Base-by-base conservation (phyloP, 2,797 vertebrate species). In the Galagoides demidoff region DNA sequence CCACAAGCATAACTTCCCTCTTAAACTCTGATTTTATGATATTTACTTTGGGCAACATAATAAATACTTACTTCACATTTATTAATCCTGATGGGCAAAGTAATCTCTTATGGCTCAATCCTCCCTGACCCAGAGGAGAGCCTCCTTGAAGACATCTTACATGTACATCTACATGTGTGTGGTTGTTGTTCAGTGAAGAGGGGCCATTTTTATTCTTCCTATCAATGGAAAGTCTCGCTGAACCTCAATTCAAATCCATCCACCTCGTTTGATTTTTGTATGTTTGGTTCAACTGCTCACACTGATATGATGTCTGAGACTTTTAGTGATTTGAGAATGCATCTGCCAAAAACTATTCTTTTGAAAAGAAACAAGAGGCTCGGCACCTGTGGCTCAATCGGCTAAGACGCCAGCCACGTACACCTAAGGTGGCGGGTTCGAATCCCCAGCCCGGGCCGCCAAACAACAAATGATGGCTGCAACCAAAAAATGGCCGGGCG, bases 11-110 rank as follows among this genome's bases (percentile, higher is more conserved):
- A 87, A 76, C 39, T 95, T 96, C 71, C 17, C 78, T 45, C 73
- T 91, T 92, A 89, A 95, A 92, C 81, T 92, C 85, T 97, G 64
- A 92, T 92, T 98, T 96, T 97, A 70, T 90, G 96, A 89, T 74
- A 92, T 93, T 96, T 96, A 96, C 73, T 96, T 92, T 66, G 37
- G 88, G 95, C 71, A 88, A 94, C 73, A 88, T 93, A 91, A 83
- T 85, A 96, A 96, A 95, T 90, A 34, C 43, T 96, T 93, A 81
- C 74, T 92, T 96, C 70, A 52, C 94, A 61, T 85, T 94, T 96
- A 71, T 70, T 96, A 89, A 96, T 94, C 68, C 52, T 23, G 9
- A 78, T 34, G 52, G 94, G 63, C 85, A 95, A 92, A 93, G 31
- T 17, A 49, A 57, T 86, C 63, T 92, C 85, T 94, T 77, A 59